A percentile compares a stretch with the other conserved stretches of the same genome.
These are phyloP conservation scores for Mechanitis messenoides DNA, from an alignment of 2,888 invertebrate genomes.

Conservation along the genomic window DNA sequence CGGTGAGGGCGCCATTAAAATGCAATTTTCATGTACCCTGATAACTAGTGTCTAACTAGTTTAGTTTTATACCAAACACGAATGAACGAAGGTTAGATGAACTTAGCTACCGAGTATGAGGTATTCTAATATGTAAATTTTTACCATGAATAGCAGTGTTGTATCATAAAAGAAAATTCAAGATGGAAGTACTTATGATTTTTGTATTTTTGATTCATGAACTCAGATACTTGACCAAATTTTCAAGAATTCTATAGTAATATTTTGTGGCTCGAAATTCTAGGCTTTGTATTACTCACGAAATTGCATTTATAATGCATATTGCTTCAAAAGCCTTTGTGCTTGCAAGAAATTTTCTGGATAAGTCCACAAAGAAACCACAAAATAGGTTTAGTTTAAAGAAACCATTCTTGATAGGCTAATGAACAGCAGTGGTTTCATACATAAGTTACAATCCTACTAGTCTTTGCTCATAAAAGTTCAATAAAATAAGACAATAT, in stretches of 20 bases:
- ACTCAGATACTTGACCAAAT: slow-evolving; percentile 15
- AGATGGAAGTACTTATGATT: not conserved
- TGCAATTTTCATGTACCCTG: slow-evolving; percentile 62
- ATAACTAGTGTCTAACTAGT: slow-evolving; percentile 29
- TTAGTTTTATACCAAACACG: slow-evolving; percentile 23
- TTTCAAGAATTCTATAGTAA: slow-evolving; percentile 20
- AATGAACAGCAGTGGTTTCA: slow-evolving; percentile 12
- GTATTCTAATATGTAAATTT: too few species aligned
- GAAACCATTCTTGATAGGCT: slow-evolving; percentile 14
- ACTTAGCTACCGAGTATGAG: not conserved
- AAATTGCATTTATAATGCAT: slow-evolving; percentile 27
- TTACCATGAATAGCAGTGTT: too few species aligned
- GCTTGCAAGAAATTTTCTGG: slow-evolving; percentile 22
- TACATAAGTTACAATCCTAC: slow-evolving; percentile 4
- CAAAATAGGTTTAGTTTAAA: slow-evolving; percentile 20
- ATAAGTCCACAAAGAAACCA: slow-evolving; percentile 18
- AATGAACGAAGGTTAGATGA: not conserved
- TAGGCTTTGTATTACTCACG: slow-evolving; percentile 24
- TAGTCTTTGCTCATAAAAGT: not conserved
- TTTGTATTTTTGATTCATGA: slow-evolving; percentile 11
- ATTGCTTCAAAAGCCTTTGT: slow-evolving; percentile 24
- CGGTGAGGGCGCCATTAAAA: slow-evolving; percentile 41
- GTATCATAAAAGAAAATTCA: not conserved
- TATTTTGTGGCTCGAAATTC: slow-evolving; percentile 27
- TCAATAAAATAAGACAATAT: not conserved